phyloP scores from a whole-genome alignment of 2,888 invertebrate genomes.

The Julus scanicus region DNA sequence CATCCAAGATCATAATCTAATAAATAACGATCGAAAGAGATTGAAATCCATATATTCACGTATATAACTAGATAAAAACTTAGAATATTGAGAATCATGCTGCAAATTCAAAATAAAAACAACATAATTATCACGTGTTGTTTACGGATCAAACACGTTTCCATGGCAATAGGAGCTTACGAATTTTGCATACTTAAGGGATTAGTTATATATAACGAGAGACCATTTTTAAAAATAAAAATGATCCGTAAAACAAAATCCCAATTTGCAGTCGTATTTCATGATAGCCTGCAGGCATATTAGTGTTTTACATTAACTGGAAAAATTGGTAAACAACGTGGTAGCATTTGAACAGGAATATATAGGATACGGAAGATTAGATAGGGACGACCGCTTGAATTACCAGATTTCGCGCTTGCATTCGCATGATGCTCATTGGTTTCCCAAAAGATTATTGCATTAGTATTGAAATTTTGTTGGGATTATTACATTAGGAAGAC shows the following conservation, averaged over 20 bases:
- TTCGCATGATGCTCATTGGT: background rate
- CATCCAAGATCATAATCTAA: background rate
- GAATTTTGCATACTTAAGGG: background rate
- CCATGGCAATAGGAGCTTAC: background rate
- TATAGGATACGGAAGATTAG: background rate
- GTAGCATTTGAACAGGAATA: background rate
- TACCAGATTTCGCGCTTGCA: background rate
- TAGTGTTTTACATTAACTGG: background rate
- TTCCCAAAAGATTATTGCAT: constrained; percentile 11
- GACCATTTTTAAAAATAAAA: background rate
- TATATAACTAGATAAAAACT: background rate
- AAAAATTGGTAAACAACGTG: background rate
- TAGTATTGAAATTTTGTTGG: background rate
- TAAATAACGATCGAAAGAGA: background rate
- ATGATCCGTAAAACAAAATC: background rate
- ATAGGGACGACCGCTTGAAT: constrained; percentile 2
- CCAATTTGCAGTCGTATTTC: constrained; percentile 22
- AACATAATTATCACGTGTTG: background rate
- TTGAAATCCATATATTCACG: background rate
- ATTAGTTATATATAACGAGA: background rate
- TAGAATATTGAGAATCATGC: background rate
- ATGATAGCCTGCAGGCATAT: background rate
- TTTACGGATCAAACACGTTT: background rate
- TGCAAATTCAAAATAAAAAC: background rate
- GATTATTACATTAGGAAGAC: constrained; percentile 19